Percentiles rank a stretch among this genome's conserved stretches.
Conservation (phyloP, 2,113 vertebrate species). For the Mirza zaza region DNA sequence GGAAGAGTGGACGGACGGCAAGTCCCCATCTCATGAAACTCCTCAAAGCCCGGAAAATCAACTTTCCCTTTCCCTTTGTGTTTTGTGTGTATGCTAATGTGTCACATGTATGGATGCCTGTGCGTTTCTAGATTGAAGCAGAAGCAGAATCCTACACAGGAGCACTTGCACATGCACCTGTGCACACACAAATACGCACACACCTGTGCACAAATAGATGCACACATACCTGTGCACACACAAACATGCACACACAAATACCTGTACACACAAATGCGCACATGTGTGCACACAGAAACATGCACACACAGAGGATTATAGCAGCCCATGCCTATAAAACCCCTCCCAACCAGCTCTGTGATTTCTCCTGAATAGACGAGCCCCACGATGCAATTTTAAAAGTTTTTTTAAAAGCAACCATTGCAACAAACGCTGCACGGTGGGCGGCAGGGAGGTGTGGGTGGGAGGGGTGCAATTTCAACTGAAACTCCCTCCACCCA, state of each 20-base stretch:
- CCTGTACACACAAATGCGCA: no score
- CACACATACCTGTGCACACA: background rate
- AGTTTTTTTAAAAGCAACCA: background rate
- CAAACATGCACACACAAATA: background rate
- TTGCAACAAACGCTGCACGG: background rate
- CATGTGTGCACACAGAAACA: background rate
- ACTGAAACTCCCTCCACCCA: background rate
- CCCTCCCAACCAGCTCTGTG: background rate
- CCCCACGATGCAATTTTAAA: background rate
- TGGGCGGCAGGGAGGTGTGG: no score
- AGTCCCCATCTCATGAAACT: background rate
- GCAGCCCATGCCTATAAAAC: background rate
- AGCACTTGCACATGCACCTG: accelerated
- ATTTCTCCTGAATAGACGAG: no score
- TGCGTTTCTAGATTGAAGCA: background rate
- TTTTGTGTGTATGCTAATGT: accelerated
- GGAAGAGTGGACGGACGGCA: background rate
- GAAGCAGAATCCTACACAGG: background rate
- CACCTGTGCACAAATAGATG: background rate
- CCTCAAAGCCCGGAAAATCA: background rate
- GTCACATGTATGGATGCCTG: accelerated
- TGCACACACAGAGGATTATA: background rate
- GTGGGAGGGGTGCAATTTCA: background rate
- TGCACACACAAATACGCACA: background rate
- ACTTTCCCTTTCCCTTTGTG: no score